Evolutionary conservation across 92 coral and sea anemone species (phyloP), one percentile per base, ranked within the genome.

Genomic region (Zoanthus solanderi): DNA sequence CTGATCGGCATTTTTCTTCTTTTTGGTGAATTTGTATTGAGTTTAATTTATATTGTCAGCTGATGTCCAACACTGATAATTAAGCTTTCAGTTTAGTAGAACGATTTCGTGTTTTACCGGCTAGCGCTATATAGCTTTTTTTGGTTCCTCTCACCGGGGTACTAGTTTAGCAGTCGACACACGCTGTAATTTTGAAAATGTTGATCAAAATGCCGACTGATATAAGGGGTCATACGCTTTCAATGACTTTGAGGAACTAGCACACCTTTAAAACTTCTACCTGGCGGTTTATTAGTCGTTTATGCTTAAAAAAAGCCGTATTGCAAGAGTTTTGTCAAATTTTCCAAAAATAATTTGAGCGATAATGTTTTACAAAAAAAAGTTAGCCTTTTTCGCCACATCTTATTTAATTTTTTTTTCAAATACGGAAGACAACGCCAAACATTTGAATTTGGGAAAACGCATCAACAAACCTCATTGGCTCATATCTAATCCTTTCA

Each of bases 401-500:
- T 44, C 6, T 13, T 30, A 7, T 69, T 6, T 9, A 5, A 30
- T 28, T 67, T 4, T 10, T 13, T 6, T 13, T 46, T 69, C 7
- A 30, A 30, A 13, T 3, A 7, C 46, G 29, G 6, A 30, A 69
- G 31, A 6, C 46, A 6, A 10, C 2, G 9, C 12, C 46, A 12
- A 69, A 34, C 31, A 23, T 69, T 32, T 6, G 6, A 11, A 11
- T 32, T 73, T 73, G 18, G 12, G 52, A 14, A 73, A 42, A 73
- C 78, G 2, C 78, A 73, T 73, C 30, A 28, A 17, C 42, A 1
- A 77, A 34, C 53, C 47, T 34, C 42, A 17, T 28, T 23, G 23
- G 23, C 23, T 75, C 45, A 53, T 77, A 34, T 54, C 7, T 81
- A 81, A 81, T 81, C 85, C 67, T 18, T 53, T 67, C 47, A 52